These are phyloP conservation scores for Ammodytes marinus DNA, from an alignment of 2,113 vertebrate genomes.

Conservation along the genomic window DNA sequence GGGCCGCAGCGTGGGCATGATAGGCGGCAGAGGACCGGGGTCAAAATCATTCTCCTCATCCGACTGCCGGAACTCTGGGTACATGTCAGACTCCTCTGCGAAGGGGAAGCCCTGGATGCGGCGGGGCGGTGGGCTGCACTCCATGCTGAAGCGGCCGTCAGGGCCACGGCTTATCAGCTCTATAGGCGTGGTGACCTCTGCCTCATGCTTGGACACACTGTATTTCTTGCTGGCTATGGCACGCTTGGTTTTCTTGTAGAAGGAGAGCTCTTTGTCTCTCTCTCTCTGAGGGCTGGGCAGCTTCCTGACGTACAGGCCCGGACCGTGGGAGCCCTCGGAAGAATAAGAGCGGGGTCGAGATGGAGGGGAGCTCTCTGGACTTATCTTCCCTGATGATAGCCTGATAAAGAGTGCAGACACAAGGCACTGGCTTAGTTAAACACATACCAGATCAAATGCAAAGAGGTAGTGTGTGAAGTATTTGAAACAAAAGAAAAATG, in stretches of 20 bases:
- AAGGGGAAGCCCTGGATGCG: conserved; percentile 98
- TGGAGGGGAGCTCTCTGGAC: conserved; percentile 95
- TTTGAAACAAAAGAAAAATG: conserved; percentile 17
- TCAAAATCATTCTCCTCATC: conserved; percentile 98
- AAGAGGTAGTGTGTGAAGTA: neutral
- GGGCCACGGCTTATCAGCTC: conserved; percentile 98
- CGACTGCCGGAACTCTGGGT: conserved; percentile 98
- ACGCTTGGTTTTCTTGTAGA: conserved; percentile 99
- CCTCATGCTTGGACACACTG: conserved; percentile 97
- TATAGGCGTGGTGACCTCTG: conserved; percentile 95
- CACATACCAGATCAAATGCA: neutral
- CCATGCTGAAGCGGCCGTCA: conserved; percentile 96
- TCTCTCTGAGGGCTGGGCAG: conserved; percentile 94
- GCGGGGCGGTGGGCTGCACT: conserved; percentile 87
- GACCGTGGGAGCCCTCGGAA: conserved; percentile 90
- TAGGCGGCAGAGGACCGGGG: conserved; percentile 90
- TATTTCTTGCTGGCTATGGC: conserved; percentile 99
- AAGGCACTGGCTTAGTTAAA: conserved; percentile 40
- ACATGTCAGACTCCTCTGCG: conserved; percentile 98
- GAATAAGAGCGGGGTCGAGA: conserved; percentile 94
- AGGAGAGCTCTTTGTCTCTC: conserved; percentile 91
- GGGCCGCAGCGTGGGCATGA: conserved; percentile 93
- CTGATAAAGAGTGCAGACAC: conserved; percentile 81
- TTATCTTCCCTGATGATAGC: conserved; percentile 98
- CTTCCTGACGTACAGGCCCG: conserved; percentile 91